phyloP scores from a whole-genome alignment of 2,888 invertebrate species.

The Chamaedrilus cognettii region DNA sequence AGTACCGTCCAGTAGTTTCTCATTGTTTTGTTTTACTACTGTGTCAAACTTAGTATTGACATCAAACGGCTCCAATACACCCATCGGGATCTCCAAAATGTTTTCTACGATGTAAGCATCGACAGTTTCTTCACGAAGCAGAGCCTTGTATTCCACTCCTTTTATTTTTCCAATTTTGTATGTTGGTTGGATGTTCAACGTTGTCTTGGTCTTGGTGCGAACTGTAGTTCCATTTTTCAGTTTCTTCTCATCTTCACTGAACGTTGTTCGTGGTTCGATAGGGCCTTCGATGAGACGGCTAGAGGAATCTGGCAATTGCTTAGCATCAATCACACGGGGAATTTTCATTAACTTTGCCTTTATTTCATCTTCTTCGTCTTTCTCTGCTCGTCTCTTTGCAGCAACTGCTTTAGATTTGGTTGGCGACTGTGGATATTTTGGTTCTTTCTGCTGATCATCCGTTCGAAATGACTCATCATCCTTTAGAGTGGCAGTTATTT shows the following conservation, averaged over 20 bases:
- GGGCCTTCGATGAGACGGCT: constrained; percentile 15
- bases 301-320: background rate
- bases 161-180: constrained; percentile 5
- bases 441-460: background rate
- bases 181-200: background rate
- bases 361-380: background rate
- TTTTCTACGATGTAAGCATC: constrained; percentile 9
- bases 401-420: background rate
- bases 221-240: constrained; percentile 3
- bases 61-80: constrained; percentile 16
- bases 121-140: constrained; percentile 2
- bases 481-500: constrained; percentile 18
- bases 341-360: background rate
- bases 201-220: background rate
- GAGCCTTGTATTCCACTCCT: constrained; percentile 2
- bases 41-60: constrained; percentile 11
- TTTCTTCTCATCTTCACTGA: constrained; percentile 13
- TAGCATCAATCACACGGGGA: background rate
- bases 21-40: constrained; percentile 5
- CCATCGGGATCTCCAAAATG: constrained; percentile 11
- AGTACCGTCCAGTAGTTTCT: background rate
- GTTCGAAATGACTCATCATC: background rate
- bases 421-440: background rate
- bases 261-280: constrained; percentile 10
- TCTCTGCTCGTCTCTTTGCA: background rate